phyloP scores from a whole-genome alignment of 2,888 invertebrate species.

The Volucella inanis region DNA sequence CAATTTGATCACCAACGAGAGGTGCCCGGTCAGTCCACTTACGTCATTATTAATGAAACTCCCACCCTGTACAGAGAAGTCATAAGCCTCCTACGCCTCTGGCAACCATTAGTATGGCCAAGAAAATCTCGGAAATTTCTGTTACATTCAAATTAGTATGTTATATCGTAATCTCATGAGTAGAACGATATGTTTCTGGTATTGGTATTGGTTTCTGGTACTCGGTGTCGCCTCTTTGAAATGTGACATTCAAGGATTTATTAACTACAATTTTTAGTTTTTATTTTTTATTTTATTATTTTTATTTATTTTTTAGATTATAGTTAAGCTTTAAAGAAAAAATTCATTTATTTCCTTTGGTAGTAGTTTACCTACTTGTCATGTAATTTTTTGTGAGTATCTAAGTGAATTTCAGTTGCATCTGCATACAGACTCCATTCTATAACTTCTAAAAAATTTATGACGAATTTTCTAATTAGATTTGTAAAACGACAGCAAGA shows the following conservation, averaged over 20 bases:
- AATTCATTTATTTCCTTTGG: neutral
- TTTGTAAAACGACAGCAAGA: constrained; percentile 4
- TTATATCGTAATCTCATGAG: constrained; percentile 19
- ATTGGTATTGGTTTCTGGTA: too few relatives aligned
- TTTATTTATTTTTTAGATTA: too few relatives aligned
- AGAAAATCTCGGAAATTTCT: neutral
- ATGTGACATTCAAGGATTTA: neutral
- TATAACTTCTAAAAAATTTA: neutral
- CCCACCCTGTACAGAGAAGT: constrained; percentile 6
- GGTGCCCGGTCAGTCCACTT: neutral
- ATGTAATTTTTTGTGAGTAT: too few relatives aligned
- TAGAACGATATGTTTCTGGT: constrained; percentile 9
- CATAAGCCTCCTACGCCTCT: constrained; percentile 20
- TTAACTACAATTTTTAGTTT: neutral
- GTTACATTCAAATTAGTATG: neutral
- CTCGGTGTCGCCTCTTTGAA: too few relatives aligned
- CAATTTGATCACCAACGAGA: neutral
- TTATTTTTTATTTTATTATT: too few relatives aligned
- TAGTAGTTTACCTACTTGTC: neutral
- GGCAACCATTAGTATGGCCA: neutral
- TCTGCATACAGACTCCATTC: neutral
- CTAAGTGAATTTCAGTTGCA: neutral
- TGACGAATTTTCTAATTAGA: constrained; percentile 8
- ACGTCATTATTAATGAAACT: constrained; percentile 26
- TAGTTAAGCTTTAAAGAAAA: too few relatives aligned